Percentiles rank a stretch among this genome's conserved stretches.
These are phyloP conservation scores for Hydractinia symbiolongicarpus DNA, from an alignment of 30 jellyfish, hydroid and myxozoan species.

Conservation along the genomic window DNA sequence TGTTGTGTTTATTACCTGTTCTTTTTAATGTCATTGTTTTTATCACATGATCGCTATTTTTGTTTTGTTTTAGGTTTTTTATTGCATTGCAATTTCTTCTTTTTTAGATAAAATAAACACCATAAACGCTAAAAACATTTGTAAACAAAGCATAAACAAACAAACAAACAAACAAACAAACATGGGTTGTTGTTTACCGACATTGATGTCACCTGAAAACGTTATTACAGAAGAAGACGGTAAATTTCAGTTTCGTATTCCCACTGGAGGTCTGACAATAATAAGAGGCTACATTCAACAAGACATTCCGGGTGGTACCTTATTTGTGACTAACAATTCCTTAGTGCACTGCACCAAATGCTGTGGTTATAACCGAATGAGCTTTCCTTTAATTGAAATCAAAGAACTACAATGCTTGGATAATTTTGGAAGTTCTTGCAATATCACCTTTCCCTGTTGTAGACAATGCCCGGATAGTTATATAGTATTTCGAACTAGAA, in stretches of 20 bases:
- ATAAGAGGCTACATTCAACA: constrained; percentile 19
- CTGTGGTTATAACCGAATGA: constrained; percentile 7
- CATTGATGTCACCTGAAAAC: constrained; percentile 14
- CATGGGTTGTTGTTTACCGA: constrained; percentile 24
- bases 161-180: background rate
- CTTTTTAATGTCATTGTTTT: no score
- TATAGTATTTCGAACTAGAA: constrained; percentile 4
- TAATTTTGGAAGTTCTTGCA: constrained; percentile 10
- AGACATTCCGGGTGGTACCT: constrained; percentile 23
- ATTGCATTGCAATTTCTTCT: no score
- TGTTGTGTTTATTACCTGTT: no score
- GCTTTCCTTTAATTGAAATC: background rate
- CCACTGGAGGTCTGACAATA: constrained; percentile 15
- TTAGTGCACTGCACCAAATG: constrained; percentile 12
- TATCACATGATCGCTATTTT: no score
- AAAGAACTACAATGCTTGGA: background rate
- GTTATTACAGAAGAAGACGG: constrained; percentile 12
- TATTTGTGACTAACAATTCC: background rate
- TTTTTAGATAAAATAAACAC: no score
- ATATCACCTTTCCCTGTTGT: background rate
- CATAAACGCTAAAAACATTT: no score
- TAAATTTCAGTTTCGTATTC: background rate
- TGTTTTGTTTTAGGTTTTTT: no score
- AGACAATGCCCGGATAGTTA: constrained; percentile 4
- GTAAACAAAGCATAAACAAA: no score